phyloP scores from a whole-genome alignment of 1,140 invertebrate genomes.

The Branchinecta lindahli region DNA sequence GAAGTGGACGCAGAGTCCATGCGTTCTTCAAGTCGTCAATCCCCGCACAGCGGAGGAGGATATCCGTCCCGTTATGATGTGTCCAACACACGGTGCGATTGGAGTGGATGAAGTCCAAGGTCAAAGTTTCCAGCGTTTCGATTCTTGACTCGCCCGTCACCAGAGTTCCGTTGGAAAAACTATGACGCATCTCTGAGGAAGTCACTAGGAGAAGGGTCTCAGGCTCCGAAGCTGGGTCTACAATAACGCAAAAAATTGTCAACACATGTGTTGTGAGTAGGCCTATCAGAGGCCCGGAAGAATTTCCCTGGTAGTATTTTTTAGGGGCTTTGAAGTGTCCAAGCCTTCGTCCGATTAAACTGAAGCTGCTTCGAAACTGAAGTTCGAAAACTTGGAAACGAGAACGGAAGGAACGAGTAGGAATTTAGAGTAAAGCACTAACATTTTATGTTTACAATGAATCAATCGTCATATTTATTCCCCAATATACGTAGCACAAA shows the following conservation, averaged over 20 bases:
- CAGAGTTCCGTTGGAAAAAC: conserved; percentile 37
- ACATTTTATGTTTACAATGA: too few species aligned
- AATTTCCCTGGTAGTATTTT: too few species aligned
- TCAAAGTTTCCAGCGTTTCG: conserved; percentile 31
- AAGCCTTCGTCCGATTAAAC: too few species aligned
- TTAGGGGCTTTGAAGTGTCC: too few species aligned
- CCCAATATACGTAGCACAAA: too few species aligned
- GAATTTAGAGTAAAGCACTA: too few species aligned
- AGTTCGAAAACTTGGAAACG: too few species aligned
- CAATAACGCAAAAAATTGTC: conserved; percentile 21
- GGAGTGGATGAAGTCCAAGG: conserved; percentile 30
- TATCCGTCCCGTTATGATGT: conserved; percentile 37
- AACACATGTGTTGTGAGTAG: too few species aligned
- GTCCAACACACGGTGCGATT: conserved; percentile 52
- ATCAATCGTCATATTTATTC: too few species aligned
- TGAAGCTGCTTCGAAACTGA: too few species aligned
- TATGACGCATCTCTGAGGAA: conserved; percentile 35
- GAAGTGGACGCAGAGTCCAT: conserved; percentile 39
- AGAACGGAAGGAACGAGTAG: too few species aligned
- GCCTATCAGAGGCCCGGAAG: too few species aligned
- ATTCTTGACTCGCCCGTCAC: conserved; percentile 31
- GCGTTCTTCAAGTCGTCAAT: conserved; percentile 41
- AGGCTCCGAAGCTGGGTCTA: conserved; percentile 37
- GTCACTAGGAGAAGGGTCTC: conserved; percentile 39
- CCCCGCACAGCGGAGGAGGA: conserved; percentile 39